Evolutionary conservation across 1,140 invertebrate genomes (phyloP).

Genomic region (Zaprionus ghesquierei): DNA sequence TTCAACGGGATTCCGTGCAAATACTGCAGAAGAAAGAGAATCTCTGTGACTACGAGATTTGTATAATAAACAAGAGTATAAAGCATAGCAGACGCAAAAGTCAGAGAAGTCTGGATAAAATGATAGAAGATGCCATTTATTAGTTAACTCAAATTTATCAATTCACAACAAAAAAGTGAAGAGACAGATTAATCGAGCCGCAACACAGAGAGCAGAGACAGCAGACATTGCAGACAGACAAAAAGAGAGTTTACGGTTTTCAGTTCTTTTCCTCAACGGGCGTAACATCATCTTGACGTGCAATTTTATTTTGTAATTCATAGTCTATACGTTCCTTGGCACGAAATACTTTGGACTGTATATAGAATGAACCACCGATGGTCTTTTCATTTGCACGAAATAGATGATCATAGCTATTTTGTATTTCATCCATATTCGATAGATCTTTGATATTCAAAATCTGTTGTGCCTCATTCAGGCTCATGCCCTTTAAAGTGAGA

Average conservation of each 20-base stretch:
- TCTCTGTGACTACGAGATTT: no score
- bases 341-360: slow-evolving; percentile 97
- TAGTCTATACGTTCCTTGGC: slow-evolving; percentile 95
- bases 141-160: slow-evolving; percentile 9
- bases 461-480: slow-evolving; percentile 46
- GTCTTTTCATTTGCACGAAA: slow-evolving; percentile 95
- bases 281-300: background rate
- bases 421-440: slow-evolving; percentile 32
- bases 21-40: background rate
- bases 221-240: background rate
- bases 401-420: slow-evolving; percentile 87
- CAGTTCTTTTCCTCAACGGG: no score
- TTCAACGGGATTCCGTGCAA: slow-evolving; percentile 7
- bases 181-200: background rate
- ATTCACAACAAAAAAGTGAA: slow-evolving; percentile 13
- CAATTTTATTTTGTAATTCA: slow-evolving; percentile 84
- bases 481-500: slow-evolving; percentile 46
- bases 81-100: no score
- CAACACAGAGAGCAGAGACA: background rate
- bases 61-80: no score
- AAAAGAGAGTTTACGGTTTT: background rate
- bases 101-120: no score
- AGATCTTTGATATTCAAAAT: slow-evolving; percentile 54
- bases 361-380: slow-evolving; percentile 96
- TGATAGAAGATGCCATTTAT: slow-evolving; percentile 2